Conservation (phyloP, 2,888 invertebrate genomes). For the Maniola hyperantus region DNA sequence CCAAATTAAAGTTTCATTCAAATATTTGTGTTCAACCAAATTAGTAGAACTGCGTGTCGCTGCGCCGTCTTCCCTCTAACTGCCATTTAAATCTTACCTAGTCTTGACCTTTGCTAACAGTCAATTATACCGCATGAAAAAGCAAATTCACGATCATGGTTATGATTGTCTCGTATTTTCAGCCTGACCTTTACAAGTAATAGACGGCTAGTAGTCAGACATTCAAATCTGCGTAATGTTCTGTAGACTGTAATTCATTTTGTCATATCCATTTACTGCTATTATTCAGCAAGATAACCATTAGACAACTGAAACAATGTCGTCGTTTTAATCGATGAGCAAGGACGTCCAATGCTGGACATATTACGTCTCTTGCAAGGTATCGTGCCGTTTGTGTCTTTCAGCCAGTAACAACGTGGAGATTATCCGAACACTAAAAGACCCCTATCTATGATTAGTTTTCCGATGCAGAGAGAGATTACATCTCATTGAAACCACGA, state of each 20-base stretch:
- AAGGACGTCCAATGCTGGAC: background rate
- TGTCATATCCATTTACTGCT: background rate
- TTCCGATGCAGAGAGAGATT: background rate
- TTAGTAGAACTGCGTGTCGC: background rate
- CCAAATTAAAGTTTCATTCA: too few species aligned
- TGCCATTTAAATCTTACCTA: slow-evolving; percentile 8
- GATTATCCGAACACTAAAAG: too few species aligned
- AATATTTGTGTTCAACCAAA: too few species aligned
- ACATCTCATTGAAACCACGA: background rate
- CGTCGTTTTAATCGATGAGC: too few species aligned
- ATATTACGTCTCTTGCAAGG: too few species aligned
- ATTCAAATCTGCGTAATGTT: background rate
- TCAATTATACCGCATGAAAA: slow-evolving; percentile 13
- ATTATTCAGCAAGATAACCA: background rate
- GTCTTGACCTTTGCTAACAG: slow-evolving; percentile 6
- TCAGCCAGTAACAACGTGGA: too few species aligned
- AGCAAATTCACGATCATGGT: background rate
- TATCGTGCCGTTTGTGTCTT: too few species aligned
- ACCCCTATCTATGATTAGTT: too few species aligned
- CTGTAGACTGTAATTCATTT: background rate
- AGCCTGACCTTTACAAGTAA: slow-evolving; percentile 7
- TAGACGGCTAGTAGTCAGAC: background rate
- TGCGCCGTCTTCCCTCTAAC: background rate
- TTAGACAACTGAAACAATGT: background rate
- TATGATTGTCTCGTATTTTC: slow-evolving; percentile 1